Base-by-base conservation (phyloP, 2,888 invertebrate species). In the Ophonus ardosiacus region DNA sequence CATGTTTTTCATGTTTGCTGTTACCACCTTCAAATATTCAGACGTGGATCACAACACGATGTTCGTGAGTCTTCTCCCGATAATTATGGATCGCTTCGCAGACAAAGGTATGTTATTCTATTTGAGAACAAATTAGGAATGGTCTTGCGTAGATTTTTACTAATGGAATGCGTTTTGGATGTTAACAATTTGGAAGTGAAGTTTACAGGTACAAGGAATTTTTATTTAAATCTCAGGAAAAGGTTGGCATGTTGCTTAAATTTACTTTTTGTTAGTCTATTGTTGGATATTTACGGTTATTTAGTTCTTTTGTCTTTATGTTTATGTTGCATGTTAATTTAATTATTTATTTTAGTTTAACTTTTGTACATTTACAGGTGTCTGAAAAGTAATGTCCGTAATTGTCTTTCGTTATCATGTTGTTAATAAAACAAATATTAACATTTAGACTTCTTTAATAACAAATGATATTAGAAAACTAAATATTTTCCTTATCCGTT, bases 41-140 rank as follows among this genome's bases (percentile, higher is more conserved):
- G 95, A 90, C 95, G 95, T 90, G 95, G 95, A 89, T 95, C 95
- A 87, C 95, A 95, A 92, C 95, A 95, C 93, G 95, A 96, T 91
- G 93, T 95, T 90, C 92, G 94, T 88, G 96, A 96, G 89, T 93
- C 94, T 88, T 95, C 96, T 89, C 95, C 96, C 87, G 96, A 96
- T 91, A 94, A 93, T 90, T 94, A 94, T 89, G 94, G 94, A 90
- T 92, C 94, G 89, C 92, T 93, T 90, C 94, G 96, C 91, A 95
- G 95, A 90, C 95, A 94, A 94, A 96, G 96, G 96, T 96, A 94
- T 92, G 95, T 88, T 87, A 86, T 86, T 83, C 85, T 40, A 31
- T 68, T 40, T 71, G 17, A 15, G 18, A 24, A 24, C 24, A 17
- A 61, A 17, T 61, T 18, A 61, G 61, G 15, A 61, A 61, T 86